These are phyloP conservation scores for Onthophagus sagittarius DNA, from an alignment of 2,888 invertebrate species.

Conservation along the genomic window DNA sequence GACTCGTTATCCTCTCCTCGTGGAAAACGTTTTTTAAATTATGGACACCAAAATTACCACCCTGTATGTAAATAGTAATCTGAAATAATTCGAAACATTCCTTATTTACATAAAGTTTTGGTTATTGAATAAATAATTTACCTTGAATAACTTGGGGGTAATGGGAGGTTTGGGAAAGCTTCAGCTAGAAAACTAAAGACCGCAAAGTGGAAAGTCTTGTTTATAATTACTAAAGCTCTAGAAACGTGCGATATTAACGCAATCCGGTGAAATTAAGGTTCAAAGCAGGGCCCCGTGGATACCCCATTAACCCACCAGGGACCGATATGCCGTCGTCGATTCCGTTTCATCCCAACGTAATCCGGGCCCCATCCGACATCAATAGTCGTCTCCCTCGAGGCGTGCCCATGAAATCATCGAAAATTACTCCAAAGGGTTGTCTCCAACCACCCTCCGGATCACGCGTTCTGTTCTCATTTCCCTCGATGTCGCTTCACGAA, in stretches of 20 bases:
- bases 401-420: background rate
- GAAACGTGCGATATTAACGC: background rate
- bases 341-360: background rate
- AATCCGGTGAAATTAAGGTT: background rate
- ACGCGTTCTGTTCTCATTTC: background rate
- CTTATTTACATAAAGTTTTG: too few species aligned
- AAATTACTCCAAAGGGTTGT: background rate
- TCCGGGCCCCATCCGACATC: background rate
- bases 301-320: background rate
- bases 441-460: background rate
- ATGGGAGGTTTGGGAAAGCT: too few species aligned
- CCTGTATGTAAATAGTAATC: background rate
- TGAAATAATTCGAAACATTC: background rate
- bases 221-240: background rate
- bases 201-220: background rate
- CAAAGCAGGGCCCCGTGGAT: background rate
- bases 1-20: constrained; percentile 14
- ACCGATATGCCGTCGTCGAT: background rate
- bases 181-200: background rate
- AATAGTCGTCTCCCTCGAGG: background rate
- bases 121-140: too few species aligned
- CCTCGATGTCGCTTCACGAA: background rate
- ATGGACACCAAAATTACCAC: background rate
- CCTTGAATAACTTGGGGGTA: background rate
- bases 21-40: background rate